Evolutionary conservation across 2,113 vertebrate genomes (phyloP).

Genomic region (Synchiropus splendidus): DNA sequence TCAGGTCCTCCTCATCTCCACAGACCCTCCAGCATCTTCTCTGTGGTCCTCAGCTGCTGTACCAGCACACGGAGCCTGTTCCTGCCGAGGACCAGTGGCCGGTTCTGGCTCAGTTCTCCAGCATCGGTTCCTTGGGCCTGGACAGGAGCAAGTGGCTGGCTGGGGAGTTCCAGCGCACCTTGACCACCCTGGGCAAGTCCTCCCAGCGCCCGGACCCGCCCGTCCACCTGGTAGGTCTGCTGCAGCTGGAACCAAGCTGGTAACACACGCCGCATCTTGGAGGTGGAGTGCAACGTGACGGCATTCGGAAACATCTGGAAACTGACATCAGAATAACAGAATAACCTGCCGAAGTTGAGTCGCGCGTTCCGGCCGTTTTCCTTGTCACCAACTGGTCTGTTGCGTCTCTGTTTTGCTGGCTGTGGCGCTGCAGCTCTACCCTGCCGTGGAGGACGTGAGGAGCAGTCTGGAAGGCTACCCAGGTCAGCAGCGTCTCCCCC

Average conservation of each 20-base stretch:
- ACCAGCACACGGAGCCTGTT: slow-evolving; percentile 49
- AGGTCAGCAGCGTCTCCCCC: slow-evolving; percentile 60
- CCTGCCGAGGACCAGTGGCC: slow-evolving; percentile 73
- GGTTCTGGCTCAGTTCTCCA: slow-evolving; percentile 90
- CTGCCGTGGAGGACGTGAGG: slow-evolving; percentile 89
- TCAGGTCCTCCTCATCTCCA: background rate
- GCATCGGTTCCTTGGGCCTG: slow-evolving; percentile 88
- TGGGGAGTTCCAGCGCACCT: slow-evolving; percentile 83
- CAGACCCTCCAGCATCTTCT: background rate
- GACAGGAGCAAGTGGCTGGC: slow-evolving; percentile 89
- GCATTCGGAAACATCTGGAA: too few relatives aligned
- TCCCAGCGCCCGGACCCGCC: slow-evolving; percentile 50
- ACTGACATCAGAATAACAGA: too few relatives aligned
- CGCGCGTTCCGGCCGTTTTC: too few relatives aligned
- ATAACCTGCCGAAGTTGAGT: too few relatives aligned
- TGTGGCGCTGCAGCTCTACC: slow-evolving; percentile 83
- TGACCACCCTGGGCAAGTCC: slow-evolving; percentile 65
- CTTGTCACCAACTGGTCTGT: too few relatives aligned
- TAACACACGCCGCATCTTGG: too few relatives aligned
- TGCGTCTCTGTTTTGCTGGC: background rate
- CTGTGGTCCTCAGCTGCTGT: slow-evolving; percentile 59
- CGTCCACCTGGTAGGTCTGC: slow-evolving; percentile 73
- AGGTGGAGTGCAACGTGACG: too few relatives aligned
- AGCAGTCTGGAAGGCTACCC: slow-evolving; percentile 95
- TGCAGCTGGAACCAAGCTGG: too few relatives aligned